Percentiles rank a stretch among this genome's conserved stretches.
Evolutionary conservation across 2,888 invertebrate species (phyloP).

Genomic region (Keiferia lycopersicella): DNA sequence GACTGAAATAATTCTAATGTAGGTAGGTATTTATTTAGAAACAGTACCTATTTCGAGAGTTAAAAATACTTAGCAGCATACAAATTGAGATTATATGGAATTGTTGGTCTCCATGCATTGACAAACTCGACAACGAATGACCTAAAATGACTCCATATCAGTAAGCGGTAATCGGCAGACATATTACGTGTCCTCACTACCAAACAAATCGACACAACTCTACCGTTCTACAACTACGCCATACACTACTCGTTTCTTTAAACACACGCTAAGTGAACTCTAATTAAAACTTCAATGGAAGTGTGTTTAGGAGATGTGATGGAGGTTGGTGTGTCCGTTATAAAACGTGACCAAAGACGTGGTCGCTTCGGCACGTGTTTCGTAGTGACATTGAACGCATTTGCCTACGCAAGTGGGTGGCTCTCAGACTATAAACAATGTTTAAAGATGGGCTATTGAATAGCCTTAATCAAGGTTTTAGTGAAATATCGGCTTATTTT

Average conservation of each 20-base stretch:
- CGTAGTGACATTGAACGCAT: constrained; percentile 24
- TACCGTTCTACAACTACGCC: background rate
- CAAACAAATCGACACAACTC: constrained; percentile 2
- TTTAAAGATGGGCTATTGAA: background rate
- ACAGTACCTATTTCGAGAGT: too few species aligned
- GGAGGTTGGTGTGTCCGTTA: background rate
- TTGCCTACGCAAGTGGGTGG: constrained; percentile 11
- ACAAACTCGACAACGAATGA: constrained; percentile 12
- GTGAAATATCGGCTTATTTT: background rate
- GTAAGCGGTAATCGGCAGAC: constrained; percentile 11
- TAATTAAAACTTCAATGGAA: background rate
- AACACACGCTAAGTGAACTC: background rate
- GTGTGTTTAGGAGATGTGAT: background rate
- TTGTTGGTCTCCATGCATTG: background rate
- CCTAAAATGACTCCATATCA: constrained; percentile 20
- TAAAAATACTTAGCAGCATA: too few species aligned
- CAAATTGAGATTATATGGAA: too few species aligned
- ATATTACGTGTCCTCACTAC: background rate
- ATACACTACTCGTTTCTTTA: background rate
- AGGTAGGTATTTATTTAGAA: too few species aligned
- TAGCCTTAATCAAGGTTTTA: background rate
- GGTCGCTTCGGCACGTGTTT: constrained; percentile 23
- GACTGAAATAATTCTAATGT: too few species aligned
- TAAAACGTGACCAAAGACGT: constrained; percentile 3
- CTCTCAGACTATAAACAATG: background rate